Base-by-base conservation (phyloP, 2,113 vertebrate genomes). In the Willisornis vidua region DNA sequence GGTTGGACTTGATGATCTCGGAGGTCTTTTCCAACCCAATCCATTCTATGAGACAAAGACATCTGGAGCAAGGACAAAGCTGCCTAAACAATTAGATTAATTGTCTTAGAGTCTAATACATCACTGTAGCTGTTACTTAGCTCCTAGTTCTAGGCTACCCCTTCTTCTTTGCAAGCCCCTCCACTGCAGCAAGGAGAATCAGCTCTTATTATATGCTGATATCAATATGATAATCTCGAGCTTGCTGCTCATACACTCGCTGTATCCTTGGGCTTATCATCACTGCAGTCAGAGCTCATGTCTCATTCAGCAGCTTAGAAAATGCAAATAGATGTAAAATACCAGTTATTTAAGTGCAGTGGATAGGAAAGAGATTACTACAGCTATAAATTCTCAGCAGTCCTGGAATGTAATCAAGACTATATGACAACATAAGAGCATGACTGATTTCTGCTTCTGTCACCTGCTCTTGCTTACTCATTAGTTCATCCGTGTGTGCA, bases 391-490 rank as follows among this genome's bases (percentile, higher is more conserved):
- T 58, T 87, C 68, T 87, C 70, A 75, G 72, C 76, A 92, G 49
- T 62, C 79, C 59, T 91, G 63, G 85, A 94, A 90, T 61, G 59
- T 62, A 95, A 94, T 84, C 84, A 93, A 85, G 90, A 51, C 24
- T 93, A 85, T 70, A 77, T 63, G 87, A 92, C 95, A 94, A 81
- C n/a, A 66, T 72, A 93, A 77, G 62, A 94, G 67, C 75, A 91
- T 14, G 59, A 96, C 61, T 87, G 80, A 93, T 93, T 85, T 82
- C 85, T 68, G 67, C 39, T 83, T 95, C 88, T 95, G 87, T 93
- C 94, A 89, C 91, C 91, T 85, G 35, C 48, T 72, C 85, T 87
- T 96, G 87, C 76, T 89, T 93, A 88, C 49, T 94, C 92, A 93
- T 94, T 91, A 94, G 83, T 62, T 93, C 73, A 89, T 77, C 88